Evolutionary conservation across 2,888 invertebrate species (phyloP).

Genomic region (Crioceris asparagi): DNA sequence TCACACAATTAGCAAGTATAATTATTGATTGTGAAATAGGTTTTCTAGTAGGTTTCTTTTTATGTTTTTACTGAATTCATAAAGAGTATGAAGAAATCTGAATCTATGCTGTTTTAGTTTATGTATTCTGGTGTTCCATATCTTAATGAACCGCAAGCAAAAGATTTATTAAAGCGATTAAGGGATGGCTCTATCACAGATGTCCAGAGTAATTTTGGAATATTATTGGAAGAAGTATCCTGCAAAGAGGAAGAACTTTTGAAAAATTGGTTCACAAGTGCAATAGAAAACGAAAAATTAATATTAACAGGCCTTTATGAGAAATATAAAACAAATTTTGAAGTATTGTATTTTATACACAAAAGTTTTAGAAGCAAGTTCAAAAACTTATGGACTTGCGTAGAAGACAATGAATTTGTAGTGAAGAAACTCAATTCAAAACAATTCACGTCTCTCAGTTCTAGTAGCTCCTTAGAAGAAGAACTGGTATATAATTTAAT

Average conservation of each 20-base stretch:
- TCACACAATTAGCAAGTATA: too few relatives aligned
- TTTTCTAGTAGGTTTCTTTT: too few relatives aligned
- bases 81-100: too few relatives aligned
- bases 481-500: conserved; percentile 42
- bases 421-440: conserved; percentile 32
- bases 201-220: conserved; percentile 26
- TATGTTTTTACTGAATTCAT: too few relatives aligned
- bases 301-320: conserved; percentile 21
- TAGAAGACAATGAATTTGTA: conserved; percentile 30
- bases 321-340: conserved; percentile 36
- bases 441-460: conserved; percentile 27
- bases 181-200: conserved; percentile 33
- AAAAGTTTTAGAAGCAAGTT: conserved; percentile 47
- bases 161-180: conserved; percentile 22
- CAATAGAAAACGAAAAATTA: conserved; percentile 26
- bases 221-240: conserved; percentile 23
- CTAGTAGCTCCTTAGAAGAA: conserved; percentile 39
- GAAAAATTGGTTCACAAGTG: conserved; percentile 31
- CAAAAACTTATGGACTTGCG: conserved; percentile 28
- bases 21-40: too few relatives aligned
- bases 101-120: conserved; percentile 52
- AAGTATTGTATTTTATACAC: conserved; percentile 48
- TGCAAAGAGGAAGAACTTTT: conserved; percentile 31
- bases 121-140: conserved; percentile 58
- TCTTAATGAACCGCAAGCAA: conserved; percentile 47